Conservation (phyloP, 53 echinoderm and acorn worm genomes). For the Holothuria leucospilota region DNA sequence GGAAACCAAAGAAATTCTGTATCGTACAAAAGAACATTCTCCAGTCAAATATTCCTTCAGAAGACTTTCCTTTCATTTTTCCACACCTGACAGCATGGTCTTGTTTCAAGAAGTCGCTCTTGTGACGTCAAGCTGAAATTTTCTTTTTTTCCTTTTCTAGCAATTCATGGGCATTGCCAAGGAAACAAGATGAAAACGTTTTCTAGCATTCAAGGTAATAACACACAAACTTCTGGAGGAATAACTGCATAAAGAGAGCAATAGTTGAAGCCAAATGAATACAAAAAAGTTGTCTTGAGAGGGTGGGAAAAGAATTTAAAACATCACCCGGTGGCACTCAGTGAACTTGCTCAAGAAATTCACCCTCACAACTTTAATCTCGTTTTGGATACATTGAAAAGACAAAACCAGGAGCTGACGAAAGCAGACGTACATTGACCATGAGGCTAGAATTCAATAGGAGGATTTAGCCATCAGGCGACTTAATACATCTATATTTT, state of each 20-base stretch:
- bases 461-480: too few species aligned
- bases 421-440: too few species aligned
- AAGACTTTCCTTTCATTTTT: too few species aligned
- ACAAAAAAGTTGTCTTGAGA: neutral
- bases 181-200: slow-evolving; percentile 23
- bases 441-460: too few species aligned
- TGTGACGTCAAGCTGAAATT: slow-evolving; percentile 30
- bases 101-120: slow-evolving; percentile 21
- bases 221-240: neutral
- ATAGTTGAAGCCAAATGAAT: neutral
- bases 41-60: too few species aligned
- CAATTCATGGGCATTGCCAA: slow-evolving; percentile 6
- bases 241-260: neutral
- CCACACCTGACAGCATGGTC: slow-evolving; percentile 21
- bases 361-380: neutral
- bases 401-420: too few species aligned
- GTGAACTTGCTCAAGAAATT: neutral
- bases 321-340: neutral
- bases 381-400: too few species aligned
- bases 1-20: too few species aligned
- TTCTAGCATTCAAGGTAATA: slow-evolving; percentile 27
- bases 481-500: too few species aligned
- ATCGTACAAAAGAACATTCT: too few species aligned
- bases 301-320: neutral
- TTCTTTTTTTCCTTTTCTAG: neutral